These are phyloP conservation scores for Pristionchus arcanus DNA, from an alignment of 2,888 invertebrate genomes.

Conservation along the genomic window DNA sequence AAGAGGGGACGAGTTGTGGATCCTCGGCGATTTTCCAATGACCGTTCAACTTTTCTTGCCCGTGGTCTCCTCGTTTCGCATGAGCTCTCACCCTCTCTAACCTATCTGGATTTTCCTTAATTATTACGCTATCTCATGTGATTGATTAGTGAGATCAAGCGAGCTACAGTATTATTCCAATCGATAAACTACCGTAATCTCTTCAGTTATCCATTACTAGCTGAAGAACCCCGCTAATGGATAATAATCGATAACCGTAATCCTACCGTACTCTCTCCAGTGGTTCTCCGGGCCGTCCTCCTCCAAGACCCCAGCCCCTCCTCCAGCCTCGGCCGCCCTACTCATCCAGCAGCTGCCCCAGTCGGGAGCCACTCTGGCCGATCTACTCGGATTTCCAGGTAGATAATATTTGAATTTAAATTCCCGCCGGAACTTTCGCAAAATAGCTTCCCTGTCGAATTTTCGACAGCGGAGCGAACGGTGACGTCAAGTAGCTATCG, in stretches of 20 bases:
- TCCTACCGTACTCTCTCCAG: not conserved
- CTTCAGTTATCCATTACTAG: no score
- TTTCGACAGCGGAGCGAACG: not conserved
- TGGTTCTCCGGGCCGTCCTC: slow-evolving; percentile 49
- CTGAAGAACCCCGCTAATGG: not conserved
- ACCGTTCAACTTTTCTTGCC: not conserved
- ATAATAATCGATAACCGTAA: not conserved
- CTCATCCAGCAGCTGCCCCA: no score
- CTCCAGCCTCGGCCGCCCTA: not conserved
- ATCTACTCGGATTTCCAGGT: slow-evolving; percentile 16
- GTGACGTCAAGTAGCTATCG: not conserved
- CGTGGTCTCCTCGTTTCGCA: not conserved
- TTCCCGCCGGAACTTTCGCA: not conserved
- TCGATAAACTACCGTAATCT: not conserved
- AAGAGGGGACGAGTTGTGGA: slow-evolving; percentile 24
- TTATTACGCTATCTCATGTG: not conserved
- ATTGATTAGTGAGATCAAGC: not conserved
- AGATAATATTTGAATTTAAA: not conserved
- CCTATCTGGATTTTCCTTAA: not conserved
- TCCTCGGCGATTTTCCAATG: not conserved
- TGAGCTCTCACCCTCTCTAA: not conserved
- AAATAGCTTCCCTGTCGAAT: no score
- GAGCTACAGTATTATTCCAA: not conserved
- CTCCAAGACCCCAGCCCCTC: not conserved
- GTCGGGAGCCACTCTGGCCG: not conserved